Evolutionary conservation across 2,113 vertebrate genomes (phyloP).

Genomic region (Xiphophorus hellerii): DNA sequence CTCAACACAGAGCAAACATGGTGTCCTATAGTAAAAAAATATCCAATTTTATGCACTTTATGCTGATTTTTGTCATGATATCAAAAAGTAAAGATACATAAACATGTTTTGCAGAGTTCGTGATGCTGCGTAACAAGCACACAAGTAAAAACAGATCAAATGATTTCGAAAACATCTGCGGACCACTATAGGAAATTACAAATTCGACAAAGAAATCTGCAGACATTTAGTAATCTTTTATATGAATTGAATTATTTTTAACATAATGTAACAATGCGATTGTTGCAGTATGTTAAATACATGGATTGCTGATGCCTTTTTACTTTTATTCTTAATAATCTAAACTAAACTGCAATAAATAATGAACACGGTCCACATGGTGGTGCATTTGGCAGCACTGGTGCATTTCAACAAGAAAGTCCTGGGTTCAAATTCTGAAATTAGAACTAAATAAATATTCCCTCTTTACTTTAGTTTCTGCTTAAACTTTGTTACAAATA

Average conservation of each 20-base stretch:
- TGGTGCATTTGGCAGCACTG: no score
- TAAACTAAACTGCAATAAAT: background rate
- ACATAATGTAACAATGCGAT: background rate
- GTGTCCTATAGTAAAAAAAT: background rate
- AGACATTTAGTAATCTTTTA: background rate
- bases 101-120: background rate
- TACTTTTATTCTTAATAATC: no score
- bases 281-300: background rate
- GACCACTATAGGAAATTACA: no score
- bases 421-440: background rate
- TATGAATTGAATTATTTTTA: background rate
- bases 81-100: background rate
- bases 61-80: background rate
- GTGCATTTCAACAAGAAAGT: no score
- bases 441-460: background rate
- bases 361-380: background rate
- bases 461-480: background rate
- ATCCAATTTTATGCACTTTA: background rate
- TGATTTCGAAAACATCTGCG: background rate
- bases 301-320: background rate
- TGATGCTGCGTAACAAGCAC: background rate
- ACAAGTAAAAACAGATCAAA: background rate
- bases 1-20: background rate
- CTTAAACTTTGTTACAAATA: background rate
- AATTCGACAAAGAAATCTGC: no score